Conservation (phyloP, 1,140 invertebrate genomes). For the Triops cancriformis region DNA sequence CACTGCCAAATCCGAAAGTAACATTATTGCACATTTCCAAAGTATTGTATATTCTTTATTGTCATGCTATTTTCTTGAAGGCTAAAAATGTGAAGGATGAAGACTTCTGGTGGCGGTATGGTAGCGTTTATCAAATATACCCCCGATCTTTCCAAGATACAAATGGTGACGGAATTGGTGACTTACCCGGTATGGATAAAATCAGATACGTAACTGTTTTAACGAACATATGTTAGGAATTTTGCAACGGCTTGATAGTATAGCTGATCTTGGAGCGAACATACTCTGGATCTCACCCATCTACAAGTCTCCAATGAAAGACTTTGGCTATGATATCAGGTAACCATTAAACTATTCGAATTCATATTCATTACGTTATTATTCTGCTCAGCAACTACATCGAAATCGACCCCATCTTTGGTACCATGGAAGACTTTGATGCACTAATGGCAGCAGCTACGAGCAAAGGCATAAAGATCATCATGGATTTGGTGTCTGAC, state of each 20-base stretch:
- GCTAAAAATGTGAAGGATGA: conserved; percentile 30
- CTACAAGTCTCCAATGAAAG: conserved; percentile 55
- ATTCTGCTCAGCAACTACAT: conserved; percentile 44
- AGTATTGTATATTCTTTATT: background rate
- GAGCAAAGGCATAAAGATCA: conserved; percentile 57
- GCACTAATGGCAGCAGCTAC: conserved; percentile 39
- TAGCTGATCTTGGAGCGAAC: conserved; percentile 49
- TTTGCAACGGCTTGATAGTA: conserved; percentile 40
- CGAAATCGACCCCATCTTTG: conserved; percentile 49
- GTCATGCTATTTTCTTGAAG: background rate
- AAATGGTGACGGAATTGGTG: conserved; percentile 64
- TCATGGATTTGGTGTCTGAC: conserved; percentile 79
- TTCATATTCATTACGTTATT: background rate
- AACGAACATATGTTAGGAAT: conserved; percentile 35
- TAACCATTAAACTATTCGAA: background rate
- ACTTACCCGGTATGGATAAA: conserved; percentile 52
- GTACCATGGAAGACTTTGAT: conserved; percentile 54
- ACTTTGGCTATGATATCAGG: conserved; percentile 56
- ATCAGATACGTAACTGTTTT: background rate
- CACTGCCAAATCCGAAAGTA: too few species aligned
- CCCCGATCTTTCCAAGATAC: conserved; percentile 68
- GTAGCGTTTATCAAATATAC: conserved; percentile 67
- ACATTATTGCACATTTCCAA: background rate
- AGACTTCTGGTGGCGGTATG: conserved; percentile 58
- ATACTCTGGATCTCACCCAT: conserved; percentile 63